Evolutionary conservation across 2,797 vertebrate genomes (phyloP).

Genomic region (Anomalospiza imberbis): DNA sequence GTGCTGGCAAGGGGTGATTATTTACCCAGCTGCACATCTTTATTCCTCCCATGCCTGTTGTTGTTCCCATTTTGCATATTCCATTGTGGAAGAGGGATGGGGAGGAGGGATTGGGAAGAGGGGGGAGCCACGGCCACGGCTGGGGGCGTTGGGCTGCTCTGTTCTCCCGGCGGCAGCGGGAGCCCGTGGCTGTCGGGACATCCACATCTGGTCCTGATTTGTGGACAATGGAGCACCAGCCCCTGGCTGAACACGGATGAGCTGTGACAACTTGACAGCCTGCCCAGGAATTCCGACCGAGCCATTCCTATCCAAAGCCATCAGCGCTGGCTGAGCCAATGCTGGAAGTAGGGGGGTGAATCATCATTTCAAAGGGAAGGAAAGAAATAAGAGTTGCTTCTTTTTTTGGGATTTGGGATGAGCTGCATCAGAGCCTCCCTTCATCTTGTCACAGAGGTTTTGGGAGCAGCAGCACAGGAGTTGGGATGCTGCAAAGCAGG

Average conservation of each 20-base stretch:
- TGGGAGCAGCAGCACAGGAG: not conserved
- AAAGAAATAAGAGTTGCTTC: not conserved
- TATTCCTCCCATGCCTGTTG: conserved; percentile 66
- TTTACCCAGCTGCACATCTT: conserved; percentile 73
- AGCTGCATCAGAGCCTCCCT: not conserved
- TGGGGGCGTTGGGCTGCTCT: not conserved
- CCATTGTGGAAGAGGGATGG: not conserved
- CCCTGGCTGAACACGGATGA: conserved; percentile 27
- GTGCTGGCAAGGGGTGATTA: not conserved
- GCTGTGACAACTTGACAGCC: conserved; percentile 69
- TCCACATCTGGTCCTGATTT: conserved; percentile 75
- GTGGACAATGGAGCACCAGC: conserved; percentile 74
- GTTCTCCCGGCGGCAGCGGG: not conserved
- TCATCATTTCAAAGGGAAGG: not conserved
- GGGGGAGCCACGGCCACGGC: not conserved
- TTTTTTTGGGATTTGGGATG: not conserved
- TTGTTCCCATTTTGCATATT: conserved; percentile 50
- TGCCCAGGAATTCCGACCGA: conserved; percentile 67
- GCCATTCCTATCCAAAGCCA: conserved; percentile 11
- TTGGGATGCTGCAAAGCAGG: not conserved
- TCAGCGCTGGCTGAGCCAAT: not conserved
- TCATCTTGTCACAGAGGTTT: not conserved
- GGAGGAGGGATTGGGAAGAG: not conserved
- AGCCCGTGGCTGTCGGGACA: conserved; percentile 58
- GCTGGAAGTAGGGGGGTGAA: not conserved